A percentile compares a stretch with the other conserved stretches of the same genome.
These are phyloP conservation scores for Chalcosyrphus nemorum DNA, from an alignment of 2,888 invertebrate genomes.

Conservation along the genomic window DNA sequence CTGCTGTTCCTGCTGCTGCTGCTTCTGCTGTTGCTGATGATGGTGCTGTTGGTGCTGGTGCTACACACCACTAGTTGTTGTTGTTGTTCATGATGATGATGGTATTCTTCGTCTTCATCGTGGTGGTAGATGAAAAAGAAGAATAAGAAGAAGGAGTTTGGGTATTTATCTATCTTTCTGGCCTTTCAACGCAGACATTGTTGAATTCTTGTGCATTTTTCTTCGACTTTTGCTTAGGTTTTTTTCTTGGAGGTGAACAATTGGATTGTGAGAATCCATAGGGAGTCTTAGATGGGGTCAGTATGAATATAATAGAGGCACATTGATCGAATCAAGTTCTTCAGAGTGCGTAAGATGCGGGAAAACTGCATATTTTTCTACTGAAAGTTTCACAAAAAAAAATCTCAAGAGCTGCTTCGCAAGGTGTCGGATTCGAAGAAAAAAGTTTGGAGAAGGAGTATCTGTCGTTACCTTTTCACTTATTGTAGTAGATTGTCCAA, in stretches of 20 bases:
- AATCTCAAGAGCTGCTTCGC: no score
- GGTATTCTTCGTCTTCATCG: conserved; percentile 47
- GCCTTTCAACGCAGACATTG: conserved; percentile 67
- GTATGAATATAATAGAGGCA: conserved; percentile 27
- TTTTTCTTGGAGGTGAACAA: conserved; percentile 42
- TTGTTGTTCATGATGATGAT: no score
- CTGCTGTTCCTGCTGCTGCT: conserved; percentile 49
- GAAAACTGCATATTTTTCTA: background rate
- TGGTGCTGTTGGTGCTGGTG: conserved; percentile 17
- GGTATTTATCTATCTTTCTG: conserved; percentile 68
- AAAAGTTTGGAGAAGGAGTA: no score
- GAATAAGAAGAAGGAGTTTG: conserved; percentile 38
- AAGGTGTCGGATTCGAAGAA: no score
- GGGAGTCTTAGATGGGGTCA: conserved; percentile 47
- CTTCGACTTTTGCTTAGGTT: background rate
- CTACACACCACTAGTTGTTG: no score
- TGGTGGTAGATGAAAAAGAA: conserved; percentile 16
- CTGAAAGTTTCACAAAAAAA: no score
- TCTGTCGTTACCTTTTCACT: no score
- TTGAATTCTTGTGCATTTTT: conserved; percentile 61
- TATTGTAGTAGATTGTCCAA: no score
- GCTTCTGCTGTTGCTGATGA: conserved; percentile 15
- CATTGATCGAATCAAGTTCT: conserved; percentile 41
- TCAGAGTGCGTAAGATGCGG: background rate
- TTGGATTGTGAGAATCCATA: conserved; percentile 54